A percentile compares a stretch with the other conserved stretches of the same genome.
Conservation (phyloP, 1,140 invertebrate species). For the Meloidogyne chitwoodi region DNA sequence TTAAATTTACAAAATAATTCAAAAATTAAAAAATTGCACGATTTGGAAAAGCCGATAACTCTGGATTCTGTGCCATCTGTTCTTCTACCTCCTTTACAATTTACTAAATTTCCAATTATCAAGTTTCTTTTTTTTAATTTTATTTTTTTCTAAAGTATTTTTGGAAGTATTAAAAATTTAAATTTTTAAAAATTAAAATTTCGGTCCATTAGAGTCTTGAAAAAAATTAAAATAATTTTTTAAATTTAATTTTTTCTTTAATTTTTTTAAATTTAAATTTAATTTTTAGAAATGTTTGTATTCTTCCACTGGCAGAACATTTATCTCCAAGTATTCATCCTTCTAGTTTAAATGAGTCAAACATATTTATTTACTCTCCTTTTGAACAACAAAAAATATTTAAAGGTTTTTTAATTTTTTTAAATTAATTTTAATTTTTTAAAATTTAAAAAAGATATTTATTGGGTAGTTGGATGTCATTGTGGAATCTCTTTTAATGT, state of each 20-base stretch:
- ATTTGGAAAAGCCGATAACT: constrained; percentile 41
- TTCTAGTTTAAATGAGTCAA: constrained; percentile 14
- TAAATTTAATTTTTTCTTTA: no score
- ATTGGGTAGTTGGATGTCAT: constrained; percentile 53
- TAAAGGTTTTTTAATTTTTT: constrained; percentile 30
- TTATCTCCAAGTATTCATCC: constrained; percentile 48
- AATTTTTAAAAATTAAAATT: no score
- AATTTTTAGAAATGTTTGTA: constrained; percentile 38
- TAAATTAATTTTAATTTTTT: not conserved
- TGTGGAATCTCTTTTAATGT: constrained; percentile 51
- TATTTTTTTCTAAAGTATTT: no score
- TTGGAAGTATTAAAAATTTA: no score
- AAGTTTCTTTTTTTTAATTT: constrained; percentile 33
- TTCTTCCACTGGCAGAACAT: constrained; percentile 46
- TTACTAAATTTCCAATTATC: constrained; percentile 53
- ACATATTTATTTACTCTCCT: constrained; percentile 59
- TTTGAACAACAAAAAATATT: constrained; percentile 48
- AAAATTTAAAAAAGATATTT: constrained; percentile 23
- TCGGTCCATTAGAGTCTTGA: no score
- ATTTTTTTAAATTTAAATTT: no score
- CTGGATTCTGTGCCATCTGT: constrained; percentile 33
- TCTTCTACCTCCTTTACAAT: constrained; percentile 52
- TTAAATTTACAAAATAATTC: constrained; percentile 26
- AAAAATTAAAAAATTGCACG: constrained; percentile 28
- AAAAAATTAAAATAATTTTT: no score